These are phyloP conservation scores for Campylomormyrus numenius DNA, from an alignment of 2,113 vertebrate genomes.

Conservation along the genomic window DNA sequence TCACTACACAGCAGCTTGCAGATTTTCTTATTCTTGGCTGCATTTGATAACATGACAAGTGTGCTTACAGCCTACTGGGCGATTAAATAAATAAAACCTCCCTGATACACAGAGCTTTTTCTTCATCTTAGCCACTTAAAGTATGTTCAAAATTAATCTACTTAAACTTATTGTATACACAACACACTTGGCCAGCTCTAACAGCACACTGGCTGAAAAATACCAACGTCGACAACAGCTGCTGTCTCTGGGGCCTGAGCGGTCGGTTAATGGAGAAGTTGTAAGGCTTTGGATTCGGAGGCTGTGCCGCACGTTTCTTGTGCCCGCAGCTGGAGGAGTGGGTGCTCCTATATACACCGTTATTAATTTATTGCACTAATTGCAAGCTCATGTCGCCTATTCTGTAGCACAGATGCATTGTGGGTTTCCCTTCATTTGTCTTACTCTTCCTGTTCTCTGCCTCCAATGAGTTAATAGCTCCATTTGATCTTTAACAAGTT, in stretches of 20 bases:
- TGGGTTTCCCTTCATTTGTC: not conserved
- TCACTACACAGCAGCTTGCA: not conserved
- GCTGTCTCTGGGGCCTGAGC: not conserved
- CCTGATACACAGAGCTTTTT: not conserved
- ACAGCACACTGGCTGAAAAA: not conserved
- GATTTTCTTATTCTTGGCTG: not conserved
- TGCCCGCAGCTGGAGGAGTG: not conserved
- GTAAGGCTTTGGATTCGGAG: not conserved
- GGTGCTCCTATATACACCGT: not conserved
- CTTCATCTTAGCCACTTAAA: not conserved
- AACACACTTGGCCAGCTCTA: not conserved
- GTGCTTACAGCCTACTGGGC: not conserved
- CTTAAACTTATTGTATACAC: not conserved
- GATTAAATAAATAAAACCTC: not conserved
- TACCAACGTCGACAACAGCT: not conserved
- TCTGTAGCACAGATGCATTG: too few relatives aligned
- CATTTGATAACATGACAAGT: not conserved
- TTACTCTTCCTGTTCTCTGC: not conserved
- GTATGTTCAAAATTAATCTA: not conserved
- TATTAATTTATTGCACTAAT: not conserved
- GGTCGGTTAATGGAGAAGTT: not conserved
- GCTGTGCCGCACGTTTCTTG: not conserved
- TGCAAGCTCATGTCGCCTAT: not conserved
- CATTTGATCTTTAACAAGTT: conserved; percentile 48
- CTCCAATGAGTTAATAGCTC: not conserved